Conservation (phyloP, 1,140 invertebrate genomes). For the Oreohelix idahoensis region DNA sequence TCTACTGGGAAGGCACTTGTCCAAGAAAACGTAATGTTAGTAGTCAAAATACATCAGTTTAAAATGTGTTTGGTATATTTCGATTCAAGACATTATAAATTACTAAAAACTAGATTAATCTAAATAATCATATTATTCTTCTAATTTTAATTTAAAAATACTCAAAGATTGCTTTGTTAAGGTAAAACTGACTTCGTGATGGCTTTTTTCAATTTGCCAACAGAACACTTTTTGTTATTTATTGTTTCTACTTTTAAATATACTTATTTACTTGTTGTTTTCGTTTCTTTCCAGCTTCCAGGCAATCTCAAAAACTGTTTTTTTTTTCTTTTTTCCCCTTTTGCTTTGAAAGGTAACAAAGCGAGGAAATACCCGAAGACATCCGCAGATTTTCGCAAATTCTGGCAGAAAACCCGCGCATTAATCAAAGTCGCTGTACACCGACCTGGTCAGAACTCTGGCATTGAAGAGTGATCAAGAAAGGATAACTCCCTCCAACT, state of each 20-base stretch:
- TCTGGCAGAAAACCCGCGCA: slow-evolving; percentile 9
- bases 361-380: slow-evolving; percentile 8
- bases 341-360: neutral
- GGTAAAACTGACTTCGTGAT: too few species aligned
- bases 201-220: too few species aligned
- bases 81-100: too few species aligned
- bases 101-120: too few species aligned
- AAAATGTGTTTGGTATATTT: too few species aligned
- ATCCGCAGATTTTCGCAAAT: neutral
- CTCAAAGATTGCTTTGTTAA: neutral
- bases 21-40: too few species aligned
- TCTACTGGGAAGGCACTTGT: too few species aligned
- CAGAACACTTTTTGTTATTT: too few species aligned
- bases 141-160: too few species aligned
- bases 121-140: too few species aligned
- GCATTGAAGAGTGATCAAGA: slow-evolving; percentile 16
- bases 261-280: neutral
- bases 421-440: slow-evolving; percentile 5
- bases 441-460: neutral
- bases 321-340: neutral
- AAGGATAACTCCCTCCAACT: slow-evolving; percentile 14
- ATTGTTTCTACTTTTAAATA: neutral
- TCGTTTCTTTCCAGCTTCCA: neutral
- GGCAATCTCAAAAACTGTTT: neutral
- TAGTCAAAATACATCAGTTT: too few species aligned